Evolutionary conservation across 2,797 vertebrate species (phyloP).

Genomic region (Poeciliopsis turneri): DNA sequence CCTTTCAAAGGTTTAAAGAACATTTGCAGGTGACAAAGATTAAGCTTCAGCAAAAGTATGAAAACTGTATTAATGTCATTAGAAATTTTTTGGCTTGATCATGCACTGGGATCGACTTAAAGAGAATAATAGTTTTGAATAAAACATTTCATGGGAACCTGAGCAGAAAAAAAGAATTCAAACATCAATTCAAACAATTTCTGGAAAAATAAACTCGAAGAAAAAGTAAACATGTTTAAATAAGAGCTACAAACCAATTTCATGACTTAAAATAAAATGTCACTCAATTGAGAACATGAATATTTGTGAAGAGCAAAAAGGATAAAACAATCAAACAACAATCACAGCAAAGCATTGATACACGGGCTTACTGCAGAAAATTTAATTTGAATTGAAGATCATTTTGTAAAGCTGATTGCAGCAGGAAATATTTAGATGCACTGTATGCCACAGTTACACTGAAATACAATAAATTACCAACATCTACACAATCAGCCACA

Average conservation of each 20-base stretch:
- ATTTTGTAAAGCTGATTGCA: neutral
- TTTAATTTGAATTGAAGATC: neutral
- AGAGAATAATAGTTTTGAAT: neutral
- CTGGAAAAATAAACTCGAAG: neutral
- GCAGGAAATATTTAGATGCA: neutral
- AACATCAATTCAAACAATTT: neutral
- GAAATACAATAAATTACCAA: neutral
- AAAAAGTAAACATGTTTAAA: neutral
- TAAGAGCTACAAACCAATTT: neutral
- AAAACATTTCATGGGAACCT: neutral
- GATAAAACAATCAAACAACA: neutral
- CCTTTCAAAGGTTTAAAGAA: neutral
- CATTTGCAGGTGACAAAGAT: neutral
- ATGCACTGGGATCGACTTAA: neutral
- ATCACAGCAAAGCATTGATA: neutral
- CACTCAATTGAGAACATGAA: neutral
- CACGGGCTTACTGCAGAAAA: neutral
- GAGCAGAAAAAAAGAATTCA: neutral
- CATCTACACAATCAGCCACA: neutral
- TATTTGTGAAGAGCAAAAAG: neutral
- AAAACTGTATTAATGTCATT: neutral
- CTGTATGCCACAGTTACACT: neutral
- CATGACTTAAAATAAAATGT: neutral
- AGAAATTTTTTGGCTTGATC: neutral
- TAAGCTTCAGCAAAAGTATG: neutral